Conservation (phyloP, 2,113 vertebrate genomes). For the Mormyrus iriodes region DNA sequence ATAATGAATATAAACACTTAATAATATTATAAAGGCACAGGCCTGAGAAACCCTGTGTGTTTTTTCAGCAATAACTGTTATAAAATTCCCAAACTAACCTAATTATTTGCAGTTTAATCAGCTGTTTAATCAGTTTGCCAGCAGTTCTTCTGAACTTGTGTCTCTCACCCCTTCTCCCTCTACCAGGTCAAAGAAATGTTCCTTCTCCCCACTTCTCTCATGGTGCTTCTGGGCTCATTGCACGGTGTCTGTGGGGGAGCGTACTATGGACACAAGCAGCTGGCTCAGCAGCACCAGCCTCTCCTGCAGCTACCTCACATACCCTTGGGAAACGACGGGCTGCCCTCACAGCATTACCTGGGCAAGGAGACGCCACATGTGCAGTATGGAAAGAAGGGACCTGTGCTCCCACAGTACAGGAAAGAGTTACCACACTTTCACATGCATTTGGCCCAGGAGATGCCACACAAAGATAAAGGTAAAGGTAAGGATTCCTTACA, state of each 20-base stretch:
- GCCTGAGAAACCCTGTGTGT: not conserved
- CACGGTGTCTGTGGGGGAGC: constrained; percentile 65
- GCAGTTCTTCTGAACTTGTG: not conserved
- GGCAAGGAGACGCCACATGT: constrained; percentile 83
- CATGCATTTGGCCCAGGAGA: constrained; percentile 76
- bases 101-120: not conserved
- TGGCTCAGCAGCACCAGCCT: constrained; percentile 73
- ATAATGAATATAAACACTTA: not conserved
- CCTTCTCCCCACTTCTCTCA: constrained; percentile 34
- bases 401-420: constrained; percentile 77
- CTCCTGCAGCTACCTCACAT: constrained; percentile 85
- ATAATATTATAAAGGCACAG: not conserved
- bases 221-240: constrained; percentile 57
- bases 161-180: not conserved
- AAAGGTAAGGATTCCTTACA: constrained; percentile 69
- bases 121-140: not conserved
- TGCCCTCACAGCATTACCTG: constrained; percentile 69
- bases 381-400: constrained; percentile 78
- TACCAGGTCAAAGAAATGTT: constrained; percentile 54
- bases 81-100: not conserved
- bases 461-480: constrained; percentile 68
- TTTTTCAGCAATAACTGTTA: not conserved
- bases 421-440: constrained; percentile 83
- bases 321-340: constrained; percentile 73
- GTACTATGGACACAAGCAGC: constrained; percentile 87